Evolutionary conservation across 2,888 invertebrate species (phyloP), one percentile per base, ranked within the genome.

Genomic region (Aelia acuminata): DNA sequence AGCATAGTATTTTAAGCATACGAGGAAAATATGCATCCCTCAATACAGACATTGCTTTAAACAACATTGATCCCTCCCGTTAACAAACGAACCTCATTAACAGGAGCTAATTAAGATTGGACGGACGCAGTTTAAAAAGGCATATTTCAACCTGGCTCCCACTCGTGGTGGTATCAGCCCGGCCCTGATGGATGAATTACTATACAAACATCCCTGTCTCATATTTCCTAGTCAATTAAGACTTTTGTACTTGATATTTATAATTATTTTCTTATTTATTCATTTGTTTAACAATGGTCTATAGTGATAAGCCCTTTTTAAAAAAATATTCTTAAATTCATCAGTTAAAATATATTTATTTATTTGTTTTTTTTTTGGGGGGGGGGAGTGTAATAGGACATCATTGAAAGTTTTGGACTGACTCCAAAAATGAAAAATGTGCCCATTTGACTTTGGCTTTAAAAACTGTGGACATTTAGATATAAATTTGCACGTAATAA

Each of bases 61-160:
- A 70, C 63, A 35, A 18, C 31, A 70, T 70, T 18, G 63, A 70
- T 70, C 63, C 31, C 4, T 18, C 5, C 5, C 13, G 31, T 26
- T 15, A 43, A 70, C 63, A 70, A 70, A 70, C 18, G 63, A 70
- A 70, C 1, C 63, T 70, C 31, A 70, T 70, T 70, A 70, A 35
- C 31, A 70, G 3, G 63, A 70, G 31, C 31, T 70, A 70, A 70
- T 70, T 70, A 70, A 13, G 31, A 26, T 57, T 26, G 57, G 57
- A 31, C 57, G 57, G 3, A 57, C 26, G 13, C 35, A 70, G 18
- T 70, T 70, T 70, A 70, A 70, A 70, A 70, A 70, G 63, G 63
- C 35, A 70, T 70, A 70, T 70, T 70, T 70, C 63, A 70, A 35
- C 18, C 63, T 70, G 31, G 18, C 31, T 70, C 18, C 18, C 35